phyloP scores from a whole-genome alignment of 2,113 vertebrate genomes.

The Ornithorhynchus anatinus region DNA sequence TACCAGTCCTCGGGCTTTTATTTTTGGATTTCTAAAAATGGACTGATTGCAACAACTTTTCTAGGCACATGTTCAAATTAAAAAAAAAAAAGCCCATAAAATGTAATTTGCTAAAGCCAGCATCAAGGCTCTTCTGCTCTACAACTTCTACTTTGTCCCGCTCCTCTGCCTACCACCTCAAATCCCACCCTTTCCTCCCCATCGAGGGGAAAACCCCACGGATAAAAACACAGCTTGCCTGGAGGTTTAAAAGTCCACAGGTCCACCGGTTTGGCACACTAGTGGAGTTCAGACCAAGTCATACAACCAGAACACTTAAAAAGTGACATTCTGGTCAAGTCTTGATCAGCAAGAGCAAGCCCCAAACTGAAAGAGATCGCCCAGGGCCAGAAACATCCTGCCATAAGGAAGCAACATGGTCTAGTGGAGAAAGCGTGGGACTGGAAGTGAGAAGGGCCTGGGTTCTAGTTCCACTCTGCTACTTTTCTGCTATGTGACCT shows the following conservation, averaged over 20 bases:
- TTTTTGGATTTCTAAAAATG: conserved; percentile 16
- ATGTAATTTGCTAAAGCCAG: background rate
- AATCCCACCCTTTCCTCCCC: too few relatives aligned
- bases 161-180: too few relatives aligned
- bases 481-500: too few relatives aligned
- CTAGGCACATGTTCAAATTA: conserved; percentile 11
- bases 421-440: too few relatives aligned
- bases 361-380: too few relatives aligned
- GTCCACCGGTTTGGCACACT: background rate
- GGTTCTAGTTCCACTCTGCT: too few relatives aligned
- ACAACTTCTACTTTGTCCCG: background rate
- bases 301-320: background rate
- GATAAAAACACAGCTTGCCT: background rate
- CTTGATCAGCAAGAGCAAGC: background rate
- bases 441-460: too few relatives aligned
- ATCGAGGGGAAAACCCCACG: background rate
- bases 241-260: background rate
- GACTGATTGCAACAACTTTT: background rate
- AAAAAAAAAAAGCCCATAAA: background rate
- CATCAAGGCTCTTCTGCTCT: background rate
- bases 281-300: background rate
- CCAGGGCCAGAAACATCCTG: too few relatives aligned
- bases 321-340: too few relatives aligned
- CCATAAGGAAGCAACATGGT: too few relatives aligned
- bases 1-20: background rate